phyloP scores from a whole-genome alignment of 2,888 invertebrate species.

The Phaonia tiefii region DNA sequence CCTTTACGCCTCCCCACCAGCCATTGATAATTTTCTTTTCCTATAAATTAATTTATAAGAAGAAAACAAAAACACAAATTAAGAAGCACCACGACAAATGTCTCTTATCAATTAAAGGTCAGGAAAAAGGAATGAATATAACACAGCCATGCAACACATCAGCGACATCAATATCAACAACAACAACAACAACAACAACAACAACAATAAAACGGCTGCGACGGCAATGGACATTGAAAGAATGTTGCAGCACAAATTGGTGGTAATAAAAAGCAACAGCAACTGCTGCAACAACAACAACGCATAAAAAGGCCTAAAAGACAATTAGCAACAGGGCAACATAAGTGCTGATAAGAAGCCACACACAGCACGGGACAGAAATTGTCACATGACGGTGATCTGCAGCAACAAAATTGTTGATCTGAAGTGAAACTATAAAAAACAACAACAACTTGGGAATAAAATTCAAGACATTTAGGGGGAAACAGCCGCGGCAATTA shows the following conservation, averaged over 20 bases:
- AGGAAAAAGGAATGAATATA: constrained; percentile 21
- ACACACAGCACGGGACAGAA: constrained; percentile 61
- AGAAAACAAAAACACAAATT: constrained; percentile 40
- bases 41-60: constrained; percentile 40
- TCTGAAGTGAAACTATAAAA: constrained; percentile 38
- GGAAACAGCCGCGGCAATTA: constrained; percentile 33
- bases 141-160: background rate
- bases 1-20: constrained; percentile 15
- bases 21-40: background rate
- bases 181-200: constrained; percentile 7
- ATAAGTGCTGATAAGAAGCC: constrained; percentile 66
- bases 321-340: constrained; percentile 65
- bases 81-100: constrained; percentile 63
- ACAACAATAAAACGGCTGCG: constrained; percentile 5
- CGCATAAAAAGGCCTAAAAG: constrained; percentile 41
- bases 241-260: constrained; percentile 58
- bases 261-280: constrained; percentile 31
- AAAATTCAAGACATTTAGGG: constrained; percentile 17
- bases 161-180: constrained; percentile 52
- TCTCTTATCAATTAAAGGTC: constrained; percentile 66
- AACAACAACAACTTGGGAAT: constrained; percentile 18
- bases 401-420: background rate
- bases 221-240: constrained; percentile 34
- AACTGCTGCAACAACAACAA: constrained; percentile 32
- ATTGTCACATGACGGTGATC: no score